Percentiles rank a stretch among this genome's conserved stretches.
phyloP scores from a whole-genome alignment of 2,113 vertebrate genomes.

The Colius striatus region DNA sequence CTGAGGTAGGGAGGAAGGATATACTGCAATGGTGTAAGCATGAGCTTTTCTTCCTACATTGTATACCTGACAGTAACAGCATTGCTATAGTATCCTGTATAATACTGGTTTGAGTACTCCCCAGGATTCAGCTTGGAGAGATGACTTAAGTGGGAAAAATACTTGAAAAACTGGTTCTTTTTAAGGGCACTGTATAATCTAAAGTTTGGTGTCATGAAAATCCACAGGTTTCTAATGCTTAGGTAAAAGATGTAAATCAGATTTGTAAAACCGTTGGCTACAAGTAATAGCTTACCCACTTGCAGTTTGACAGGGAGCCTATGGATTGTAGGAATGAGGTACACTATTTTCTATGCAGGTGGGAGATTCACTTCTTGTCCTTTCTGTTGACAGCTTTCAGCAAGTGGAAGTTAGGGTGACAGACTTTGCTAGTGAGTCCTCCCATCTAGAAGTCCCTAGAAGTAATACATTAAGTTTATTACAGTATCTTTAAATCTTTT shows the following conservation, averaged over 20 bases:
- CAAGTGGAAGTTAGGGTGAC: neutral
- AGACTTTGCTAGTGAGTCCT: neutral
- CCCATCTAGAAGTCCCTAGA: neutral
- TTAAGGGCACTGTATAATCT: neutral
- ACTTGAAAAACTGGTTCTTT: neutral
- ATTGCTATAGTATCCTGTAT: neutral
- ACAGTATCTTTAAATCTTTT: neutral
- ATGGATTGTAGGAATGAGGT: neutral
- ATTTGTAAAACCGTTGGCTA: neutral
- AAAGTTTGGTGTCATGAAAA: neutral
- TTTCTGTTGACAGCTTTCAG: neutral
- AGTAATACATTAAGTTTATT: neutral
- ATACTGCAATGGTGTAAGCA: neutral
- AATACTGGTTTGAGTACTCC: neutral
- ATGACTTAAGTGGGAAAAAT: neutral
- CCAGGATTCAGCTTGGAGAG: neutral
- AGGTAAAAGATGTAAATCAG: neutral
- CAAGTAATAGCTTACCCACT: neutral
- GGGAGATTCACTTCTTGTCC: neutral
- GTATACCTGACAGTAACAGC: neutral
- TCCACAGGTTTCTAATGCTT: neutral
- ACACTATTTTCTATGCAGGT: fast-evolving
- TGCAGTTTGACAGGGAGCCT: neutral
- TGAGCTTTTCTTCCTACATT: neutral
- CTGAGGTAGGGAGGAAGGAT: neutral